A percentile compares a stretch with the other conserved stretches of the same genome.
These are phyloP conservation scores for Octopus bimaculoides DNA, from an alignment of 1,140 invertebrate genomes.

Conservation along the genomic window DNA sequence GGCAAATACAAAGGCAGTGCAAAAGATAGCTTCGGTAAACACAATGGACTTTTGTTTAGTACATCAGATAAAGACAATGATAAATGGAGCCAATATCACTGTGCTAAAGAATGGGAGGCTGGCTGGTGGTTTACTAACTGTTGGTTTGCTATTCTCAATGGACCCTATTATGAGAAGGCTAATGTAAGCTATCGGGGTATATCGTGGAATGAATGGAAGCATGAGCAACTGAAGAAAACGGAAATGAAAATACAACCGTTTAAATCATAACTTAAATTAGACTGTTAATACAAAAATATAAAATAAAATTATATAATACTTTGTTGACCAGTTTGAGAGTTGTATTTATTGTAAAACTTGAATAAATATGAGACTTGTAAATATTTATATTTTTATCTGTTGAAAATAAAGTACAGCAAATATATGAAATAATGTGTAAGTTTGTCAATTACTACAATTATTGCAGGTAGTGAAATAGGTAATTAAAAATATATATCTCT, in stretches of 20 bases:
- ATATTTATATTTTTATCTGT: too few species aligned
- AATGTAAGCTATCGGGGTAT: constrained; percentile 80
- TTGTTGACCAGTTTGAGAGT: too few species aligned
- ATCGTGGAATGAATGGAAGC: constrained; percentile 75
- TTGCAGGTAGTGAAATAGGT: too few species aligned
- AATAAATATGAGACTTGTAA: too few species aligned
- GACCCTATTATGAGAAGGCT: constrained; percentile 76
- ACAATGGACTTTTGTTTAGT: constrained; percentile 71
- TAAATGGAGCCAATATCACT: constrained; percentile 67
- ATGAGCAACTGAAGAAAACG: constrained; percentile 77
- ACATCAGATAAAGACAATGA: constrained; percentile 74
- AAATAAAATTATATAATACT: too few species aligned
- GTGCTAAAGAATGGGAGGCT: constrained; percentile 62
- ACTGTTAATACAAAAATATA: too few species aligned
- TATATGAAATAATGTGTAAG: too few species aligned
- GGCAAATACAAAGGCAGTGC: constrained; percentile 60
- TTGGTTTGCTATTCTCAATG: constrained; percentile 90
- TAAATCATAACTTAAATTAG: too few species aligned
- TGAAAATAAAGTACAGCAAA: too few species aligned
- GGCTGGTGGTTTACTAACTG: constrained; percentile 70
- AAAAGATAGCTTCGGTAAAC: constrained; percentile 67
- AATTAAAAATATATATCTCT: too few species aligned
- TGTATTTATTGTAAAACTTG: too few species aligned
- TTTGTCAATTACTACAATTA: too few species aligned
- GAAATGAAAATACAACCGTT: constrained; percentile 74